Base-by-base conservation (phyloP, 1,140 invertebrate genomes). In the Drosophila sproati region DNA sequence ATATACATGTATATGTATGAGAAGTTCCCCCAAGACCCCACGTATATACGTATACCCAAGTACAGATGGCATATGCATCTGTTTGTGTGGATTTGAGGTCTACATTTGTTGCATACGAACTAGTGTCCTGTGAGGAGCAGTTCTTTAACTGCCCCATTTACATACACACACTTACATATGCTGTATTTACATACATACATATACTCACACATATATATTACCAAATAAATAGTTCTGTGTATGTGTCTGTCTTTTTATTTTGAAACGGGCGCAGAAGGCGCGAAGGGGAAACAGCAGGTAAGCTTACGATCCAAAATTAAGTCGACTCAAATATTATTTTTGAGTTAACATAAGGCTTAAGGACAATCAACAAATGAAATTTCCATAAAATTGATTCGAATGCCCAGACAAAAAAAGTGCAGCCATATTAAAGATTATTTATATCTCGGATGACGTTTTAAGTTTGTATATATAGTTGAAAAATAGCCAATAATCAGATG, bases 201-300 rank as follows among this genome's bases (percentile, higher is more conserved):
- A 56, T 70, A 77, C 31, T 4, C 35, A 64, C 67, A 79, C 39
- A 74, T 48, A 66, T 64, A 64, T 75, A 67, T 39, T 88, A 79
- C 63, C 64, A 59, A 83, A 88, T 88, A 87, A 82, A 87, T 87
- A 83, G 82, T 87, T 87, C 62, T 71, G 67, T 75, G 67, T 87
- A 88, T 54, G 52, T 72, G 59, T 61, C 35, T 35, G 29, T 59
- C 39, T 0, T 64, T 76, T 80, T 56, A 2, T 12, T 55, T 57
- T n/a, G 10, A 7, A 8, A 6, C 37, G 37, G 37, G 1, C 3
- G 7, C 3, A 10, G 37, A 7, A 3, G 6, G 3, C 2, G 37
- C 20, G 20, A 20, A 20, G 37, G 37, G 37, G 7, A n/a, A 20
- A 20, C 20, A 20, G 20, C 20, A 43, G 39, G 39, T 41, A 41